Conservation (phyloP, 2,113 vertebrate genomes). For the Dipodomys ordii region DNA sequence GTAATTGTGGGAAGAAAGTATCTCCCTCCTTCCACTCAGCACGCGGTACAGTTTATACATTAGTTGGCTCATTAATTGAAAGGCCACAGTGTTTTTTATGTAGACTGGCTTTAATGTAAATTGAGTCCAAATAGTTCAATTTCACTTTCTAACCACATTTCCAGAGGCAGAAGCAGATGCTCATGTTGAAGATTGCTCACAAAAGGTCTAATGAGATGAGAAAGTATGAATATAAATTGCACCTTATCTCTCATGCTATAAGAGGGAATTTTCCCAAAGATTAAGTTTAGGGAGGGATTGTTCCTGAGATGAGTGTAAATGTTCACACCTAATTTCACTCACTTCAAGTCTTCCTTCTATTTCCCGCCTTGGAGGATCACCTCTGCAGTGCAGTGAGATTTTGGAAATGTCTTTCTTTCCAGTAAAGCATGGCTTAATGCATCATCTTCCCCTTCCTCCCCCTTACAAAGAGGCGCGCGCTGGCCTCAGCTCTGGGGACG, state of each 20-base stretch:
- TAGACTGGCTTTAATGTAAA: constrained; percentile 19
- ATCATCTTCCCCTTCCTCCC: not conserved
- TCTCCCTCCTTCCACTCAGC: constrained; percentile 3
- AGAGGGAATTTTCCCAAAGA: constrained; percentile 60
- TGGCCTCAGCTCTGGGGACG: not conserved
- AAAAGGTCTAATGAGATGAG: constrained; percentile 66
- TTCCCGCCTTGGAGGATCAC: constrained; percentile 36
- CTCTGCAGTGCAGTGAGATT: constrained; percentile 7
- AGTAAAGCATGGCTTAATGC: constrained; percentile 8
- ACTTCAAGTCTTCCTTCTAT: constrained; percentile 29
- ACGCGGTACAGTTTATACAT: not conserved
- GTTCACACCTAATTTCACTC: constrained; percentile 57
- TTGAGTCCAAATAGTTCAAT: constrained; percentile 4
- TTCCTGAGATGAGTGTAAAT: constrained; percentile 61
- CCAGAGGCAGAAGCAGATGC: constrained; percentile 43
- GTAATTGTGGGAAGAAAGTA: not conserved
- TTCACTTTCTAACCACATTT: constrained; percentile 31
- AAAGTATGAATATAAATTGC: constrained; percentile 73
- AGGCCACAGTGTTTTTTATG: constrained; percentile 46
- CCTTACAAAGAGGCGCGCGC: not conserved
- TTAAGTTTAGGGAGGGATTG: constrained; percentile 64
- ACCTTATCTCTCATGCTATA: constrained; percentile 51
- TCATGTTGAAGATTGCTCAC: constrained; percentile 34
- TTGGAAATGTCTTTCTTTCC: constrained; percentile 14
- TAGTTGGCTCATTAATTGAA: constrained; percentile 51